A percentile compares a stretch with the other conserved stretches of the same genome.
Conservation (phyloP, 2,113 vertebrate species). For the Ploceus nigricollis region DNA sequence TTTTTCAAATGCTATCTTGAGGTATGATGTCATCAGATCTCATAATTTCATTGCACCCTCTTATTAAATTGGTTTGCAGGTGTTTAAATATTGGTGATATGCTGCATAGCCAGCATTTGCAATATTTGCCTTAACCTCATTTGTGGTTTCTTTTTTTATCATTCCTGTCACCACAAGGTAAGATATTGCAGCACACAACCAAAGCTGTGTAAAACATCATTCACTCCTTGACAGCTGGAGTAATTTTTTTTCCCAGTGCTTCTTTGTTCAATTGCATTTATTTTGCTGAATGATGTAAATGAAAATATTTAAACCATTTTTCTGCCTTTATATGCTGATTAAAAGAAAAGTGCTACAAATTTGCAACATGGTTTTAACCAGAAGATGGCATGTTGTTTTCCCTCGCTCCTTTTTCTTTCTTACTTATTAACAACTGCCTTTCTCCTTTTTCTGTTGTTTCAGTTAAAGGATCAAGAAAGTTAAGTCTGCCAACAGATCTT, state of each 20-base stretch:
- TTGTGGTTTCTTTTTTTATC: conserved; percentile 13
- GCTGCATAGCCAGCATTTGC: conserved; percentile 20
- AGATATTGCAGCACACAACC: conserved; percentile 38
- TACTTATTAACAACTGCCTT: conserved; percentile 88
- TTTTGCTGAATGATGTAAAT: conserved; percentile 22
- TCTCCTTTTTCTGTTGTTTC: conserved; percentile 98
- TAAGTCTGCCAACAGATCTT: conserved; percentile 99
- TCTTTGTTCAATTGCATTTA: conserved; percentile 24
- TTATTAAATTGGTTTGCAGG: conserved; percentile 3
- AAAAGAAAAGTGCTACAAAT: not conserved
- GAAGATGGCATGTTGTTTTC: conserved; percentile 63
- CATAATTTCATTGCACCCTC: not conserved
- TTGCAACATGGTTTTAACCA: conserved; percentile 23
- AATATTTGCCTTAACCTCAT: conserved; percentile 50
- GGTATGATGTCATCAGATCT: conserved; percentile 6
- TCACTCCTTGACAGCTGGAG: conserved; percentile 47
- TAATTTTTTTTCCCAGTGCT: conserved; percentile 11
- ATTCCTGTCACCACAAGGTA: conserved; percentile 41
- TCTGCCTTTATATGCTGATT: conserved; percentile 14
- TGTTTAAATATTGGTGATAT: conserved; percentile 37
- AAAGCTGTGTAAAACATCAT: conserved; percentile 27
- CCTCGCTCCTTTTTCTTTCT: conserved; percentile 69
- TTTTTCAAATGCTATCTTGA: not conserved
- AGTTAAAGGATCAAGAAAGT: conserved; percentile 99
- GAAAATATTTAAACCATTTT: conserved; percentile 42